phyloP scores from a whole-genome alignment of 1,140 invertebrate species.

The Zaprionus ornatus region DNA sequence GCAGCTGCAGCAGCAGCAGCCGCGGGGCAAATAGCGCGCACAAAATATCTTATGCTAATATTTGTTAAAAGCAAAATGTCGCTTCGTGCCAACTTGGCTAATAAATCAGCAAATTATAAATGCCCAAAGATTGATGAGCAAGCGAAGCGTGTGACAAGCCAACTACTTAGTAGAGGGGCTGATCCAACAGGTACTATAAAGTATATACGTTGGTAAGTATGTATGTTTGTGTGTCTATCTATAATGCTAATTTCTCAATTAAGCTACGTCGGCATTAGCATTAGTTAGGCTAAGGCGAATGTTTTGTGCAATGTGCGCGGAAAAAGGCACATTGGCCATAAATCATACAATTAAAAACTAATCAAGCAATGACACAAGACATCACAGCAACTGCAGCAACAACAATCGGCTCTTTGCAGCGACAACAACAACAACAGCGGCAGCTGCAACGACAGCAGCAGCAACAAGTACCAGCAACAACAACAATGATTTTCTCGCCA shows the following conservation, averaged over 20 bases:
- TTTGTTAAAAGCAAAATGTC: conserved; percentile 79
- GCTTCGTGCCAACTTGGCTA: conserved; percentile 69
- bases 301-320: conserved; percentile 63
- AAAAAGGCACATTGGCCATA: conserved; percentile 46
- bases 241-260: conserved; percentile 80
- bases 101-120: conserved; percentile 79
- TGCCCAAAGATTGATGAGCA: conserved; percentile 71
- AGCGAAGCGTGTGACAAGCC: conserved; percentile 46
- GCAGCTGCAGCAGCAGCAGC: conserved; percentile 50
- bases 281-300: conserved; percentile 66
- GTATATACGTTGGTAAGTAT: too few species aligned
- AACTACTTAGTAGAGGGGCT: conserved; percentile 24
- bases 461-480: conserved; percentile 39
- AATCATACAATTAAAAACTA: conserved; percentile 82
- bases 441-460: conserved; percentile 28
- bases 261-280: conserved; percentile 47
- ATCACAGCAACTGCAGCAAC: conserved; percentile 49
- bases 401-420: conserved; percentile 51
- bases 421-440: conserved; percentile 16
- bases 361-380: conserved; percentile 78
- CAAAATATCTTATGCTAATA: conserved; percentile 75
- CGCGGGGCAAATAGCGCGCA: conserved; percentile 23
- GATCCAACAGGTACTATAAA: background rate
- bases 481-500: conserved; percentile 49
- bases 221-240: conserved; percentile 2